Evolutionary conservation across 1,140 invertebrate genomes (phyloP).

Genomic region (Globodera rostochiensis): DNA sequence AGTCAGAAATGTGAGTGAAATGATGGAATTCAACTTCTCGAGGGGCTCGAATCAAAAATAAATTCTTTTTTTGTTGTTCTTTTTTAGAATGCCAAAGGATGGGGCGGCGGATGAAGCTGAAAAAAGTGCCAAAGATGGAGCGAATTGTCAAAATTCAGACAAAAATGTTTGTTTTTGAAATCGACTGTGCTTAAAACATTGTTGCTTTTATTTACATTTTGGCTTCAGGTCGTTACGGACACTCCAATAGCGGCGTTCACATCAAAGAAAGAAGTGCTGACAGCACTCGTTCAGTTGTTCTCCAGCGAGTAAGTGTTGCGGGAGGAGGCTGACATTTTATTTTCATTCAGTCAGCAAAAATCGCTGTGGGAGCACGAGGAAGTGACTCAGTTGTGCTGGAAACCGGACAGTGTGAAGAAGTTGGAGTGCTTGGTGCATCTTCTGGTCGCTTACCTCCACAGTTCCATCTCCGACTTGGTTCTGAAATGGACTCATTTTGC

Average conservation of each 20-base stretch:
- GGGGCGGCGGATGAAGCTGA: conserved; percentile 68
- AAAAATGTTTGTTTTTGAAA: conserved; percentile 11
- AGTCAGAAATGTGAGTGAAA: background rate
- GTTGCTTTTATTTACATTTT: no score
- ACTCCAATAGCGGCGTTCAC: background rate
- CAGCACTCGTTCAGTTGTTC: background rate
- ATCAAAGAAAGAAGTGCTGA: background rate
- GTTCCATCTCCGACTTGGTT: conserved; percentile 83
- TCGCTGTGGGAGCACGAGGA: conserved; percentile 97
- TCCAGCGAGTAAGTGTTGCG: background rate
- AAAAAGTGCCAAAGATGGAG: conserved; percentile 25
- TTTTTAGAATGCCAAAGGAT: background rate
- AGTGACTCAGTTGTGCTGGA: conserved; percentile 92
- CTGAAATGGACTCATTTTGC: conserved; percentile 95
- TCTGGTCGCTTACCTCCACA: conserved; percentile 78
- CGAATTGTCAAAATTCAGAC: background rate
- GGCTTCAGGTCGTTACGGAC: no score
- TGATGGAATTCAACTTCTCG: background rate
- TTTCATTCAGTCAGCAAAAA: conserved; percentile 69
- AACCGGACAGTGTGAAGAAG: conserved; percentile 85
- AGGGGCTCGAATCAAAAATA: no score
- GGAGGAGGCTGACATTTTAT: no score
- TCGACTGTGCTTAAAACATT: no score
- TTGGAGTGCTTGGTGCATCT: conserved; percentile 81
- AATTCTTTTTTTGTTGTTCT: conserved; percentile 16